These are phyloP conservation scores for Ceyx erithaca DNA, from an alignment of 2,797 vertebrate genomes.

Conservation along the genomic window DNA sequence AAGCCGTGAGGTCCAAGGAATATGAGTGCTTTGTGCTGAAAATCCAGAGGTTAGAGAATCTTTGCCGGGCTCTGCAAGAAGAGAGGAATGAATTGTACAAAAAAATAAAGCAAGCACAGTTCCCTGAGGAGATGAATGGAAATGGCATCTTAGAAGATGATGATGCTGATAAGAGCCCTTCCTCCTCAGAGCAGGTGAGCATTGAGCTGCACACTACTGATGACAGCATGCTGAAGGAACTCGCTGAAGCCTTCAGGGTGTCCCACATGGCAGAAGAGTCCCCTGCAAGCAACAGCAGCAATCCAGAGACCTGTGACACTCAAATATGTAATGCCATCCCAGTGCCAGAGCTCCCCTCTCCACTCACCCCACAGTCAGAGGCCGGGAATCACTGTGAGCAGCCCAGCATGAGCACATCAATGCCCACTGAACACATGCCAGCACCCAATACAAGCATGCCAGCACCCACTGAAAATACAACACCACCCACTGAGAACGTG, in stretches of 20 bases:
- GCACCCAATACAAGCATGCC: neutral
- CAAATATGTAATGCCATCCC: rapidly evolving
- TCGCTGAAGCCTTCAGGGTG: conserved; percentile 81
- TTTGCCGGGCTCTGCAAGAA: conserved; percentile 91
- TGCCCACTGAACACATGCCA: neutral
- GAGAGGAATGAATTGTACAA: conserved; percentile 90
- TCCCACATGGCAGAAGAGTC: conserved; percentile 48
- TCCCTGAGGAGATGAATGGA: conserved; percentile 40
- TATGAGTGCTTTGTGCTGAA: conserved; percentile 91
- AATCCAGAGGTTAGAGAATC: conserved; percentile 90
- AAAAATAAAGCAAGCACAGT: conserved; percentile 90
- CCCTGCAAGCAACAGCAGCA: conserved; percentile 1
- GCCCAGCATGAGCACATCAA: neutral
- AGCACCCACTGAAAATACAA: neutral
- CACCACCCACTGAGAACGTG: rapidly evolving
- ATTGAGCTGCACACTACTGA: conserved; percentile 66
- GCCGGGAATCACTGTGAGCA: neutral
- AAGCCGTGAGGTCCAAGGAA: conserved; percentile 88
- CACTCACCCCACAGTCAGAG: neutral
- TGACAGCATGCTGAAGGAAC: conserved; percentile 80
- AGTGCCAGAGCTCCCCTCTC: neutral
- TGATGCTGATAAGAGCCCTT: neutral
- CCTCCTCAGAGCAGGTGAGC: neutral
- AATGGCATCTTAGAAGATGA: conserved; percentile 14
- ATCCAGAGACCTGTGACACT: neutral